Conservation (phyloP, 1,140 invertebrate genomes). For the Wiebesia pumilae region DNA sequence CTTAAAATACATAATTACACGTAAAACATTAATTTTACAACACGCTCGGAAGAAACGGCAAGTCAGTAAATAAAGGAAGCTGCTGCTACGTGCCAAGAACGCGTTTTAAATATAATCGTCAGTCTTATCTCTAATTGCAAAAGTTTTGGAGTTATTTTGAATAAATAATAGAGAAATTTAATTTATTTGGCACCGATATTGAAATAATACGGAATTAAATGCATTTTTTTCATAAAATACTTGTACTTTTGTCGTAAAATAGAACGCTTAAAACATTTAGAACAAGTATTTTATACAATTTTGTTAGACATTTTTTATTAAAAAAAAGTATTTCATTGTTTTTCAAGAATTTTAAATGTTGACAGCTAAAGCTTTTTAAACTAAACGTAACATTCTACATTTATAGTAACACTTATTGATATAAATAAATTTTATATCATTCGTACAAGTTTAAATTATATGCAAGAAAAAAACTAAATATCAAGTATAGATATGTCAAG, state of each 20-base stretch:
- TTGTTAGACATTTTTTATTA: too few relatives aligned
- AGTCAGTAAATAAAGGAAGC: constrained; percentile 17
- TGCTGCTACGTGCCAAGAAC: constrained; percentile 36
- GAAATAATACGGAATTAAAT: background rate
- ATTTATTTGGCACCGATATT: background rate
- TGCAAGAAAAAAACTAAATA: background rate
- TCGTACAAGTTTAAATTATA: too few relatives aligned
- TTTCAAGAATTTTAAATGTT: background rate
- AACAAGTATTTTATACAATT: too few relatives aligned
- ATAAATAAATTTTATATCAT: too few relatives aligned
- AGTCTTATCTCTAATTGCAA: background rate
- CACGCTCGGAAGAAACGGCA: background rate
- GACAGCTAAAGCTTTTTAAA: background rate
- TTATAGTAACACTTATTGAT: background rate
- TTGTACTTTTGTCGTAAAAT: too few relatives aligned
- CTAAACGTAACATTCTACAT: background rate
- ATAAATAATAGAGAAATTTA: background rate
- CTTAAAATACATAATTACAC: background rate
- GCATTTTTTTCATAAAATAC: background rate
- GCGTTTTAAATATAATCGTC: background rate
- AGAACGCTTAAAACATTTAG: too few relatives aligned
- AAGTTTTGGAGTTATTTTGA: background rate
- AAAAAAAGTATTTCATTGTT: too few relatives aligned
- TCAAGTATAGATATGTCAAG: background rate
- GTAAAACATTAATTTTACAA: constrained; percentile 4